Evolutionary conservation across 2,888 invertebrate genomes (phyloP), one percentile per base, ranked within the genome.

Genomic region (Eupithecia inturbata): DNA sequence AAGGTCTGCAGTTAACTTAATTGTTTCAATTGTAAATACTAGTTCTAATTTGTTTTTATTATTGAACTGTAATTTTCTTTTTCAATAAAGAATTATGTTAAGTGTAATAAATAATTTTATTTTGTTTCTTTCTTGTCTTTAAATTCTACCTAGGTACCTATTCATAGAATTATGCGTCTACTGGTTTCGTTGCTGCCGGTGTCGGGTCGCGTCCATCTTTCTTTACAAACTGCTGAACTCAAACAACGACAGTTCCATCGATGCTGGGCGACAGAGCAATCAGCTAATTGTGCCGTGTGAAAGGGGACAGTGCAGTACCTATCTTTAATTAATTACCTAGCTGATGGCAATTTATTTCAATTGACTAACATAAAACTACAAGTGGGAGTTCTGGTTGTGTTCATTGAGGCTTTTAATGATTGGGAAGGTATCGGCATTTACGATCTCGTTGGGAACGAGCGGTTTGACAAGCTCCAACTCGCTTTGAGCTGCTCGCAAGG

Each of bases 221-320:
- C 53, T 22, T 53, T 22, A 53, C 53, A 53, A 22, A 53, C 4
- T 53, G 22, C 12, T 22, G 53, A 22, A 53, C 12, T 53, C 22
- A 53, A 57, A 57, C 26, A 26, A 10, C 53, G n/a, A 53, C 49
- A 53, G 57, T 64, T 33, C 63, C 33, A 22, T 64, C 12, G n/a
- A 64, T 64, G n/a, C 57, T 14, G 57, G 7, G 33, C 36, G n/a
- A 4, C 10, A 26, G 22, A 14, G 62, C 69, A 73, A 73, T 69
- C 69, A 73, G 64, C 26, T 73, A 73, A 73, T 73, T 60, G 72
- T 33, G 41, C 64, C 68, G 69, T 66, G 72, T 69, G 68, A 73
- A 73, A 69, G 69, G 68, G 57, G 22, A 73, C 72, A 69, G 62
- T 26, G 14, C 31, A 14, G 22, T 53, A 22, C 10, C 22, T 22